phyloP scores from a whole-genome alignment of 2,888 invertebrate species.

The Podotricha telesiphe region DNA sequence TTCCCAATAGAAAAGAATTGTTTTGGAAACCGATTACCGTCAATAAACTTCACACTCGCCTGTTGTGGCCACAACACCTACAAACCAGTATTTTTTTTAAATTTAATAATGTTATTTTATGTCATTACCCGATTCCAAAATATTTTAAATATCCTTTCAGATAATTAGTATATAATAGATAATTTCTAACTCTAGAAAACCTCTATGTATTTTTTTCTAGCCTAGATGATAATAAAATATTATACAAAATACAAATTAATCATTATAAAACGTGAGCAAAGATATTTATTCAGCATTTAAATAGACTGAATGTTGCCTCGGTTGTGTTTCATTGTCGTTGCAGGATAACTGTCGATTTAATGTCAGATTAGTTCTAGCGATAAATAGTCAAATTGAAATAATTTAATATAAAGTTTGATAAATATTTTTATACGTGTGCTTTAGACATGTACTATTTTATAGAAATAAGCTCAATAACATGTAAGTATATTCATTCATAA shows the following conservation, averaged over 20 bases:
- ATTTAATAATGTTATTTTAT: too few species aligned
- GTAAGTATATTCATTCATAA: too few species aligned
- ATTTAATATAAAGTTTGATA: constrained; percentile 5
- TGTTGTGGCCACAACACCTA: too few species aligned
- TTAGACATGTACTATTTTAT: background rate
- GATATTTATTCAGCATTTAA: constrained; percentile 26
- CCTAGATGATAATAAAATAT: background rate
- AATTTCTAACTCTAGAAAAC: background rate
- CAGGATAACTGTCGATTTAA: constrained; percentile 26
- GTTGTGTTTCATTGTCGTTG: constrained; percentile 24
- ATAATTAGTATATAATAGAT: too few species aligned
- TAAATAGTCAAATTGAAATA: background rate
- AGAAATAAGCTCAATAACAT: too few species aligned
- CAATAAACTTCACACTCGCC: too few species aligned
- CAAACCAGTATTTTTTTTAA: too few species aligned
- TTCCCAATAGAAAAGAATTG: too few species aligned
- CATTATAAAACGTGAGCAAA: background rate
- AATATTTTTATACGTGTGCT: background rate
- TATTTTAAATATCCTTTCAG: too few species aligned
- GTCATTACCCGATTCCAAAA: too few species aligned
- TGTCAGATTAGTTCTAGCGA: constrained; percentile 28
- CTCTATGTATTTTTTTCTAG: background rate
- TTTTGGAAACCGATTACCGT: too few species aligned
- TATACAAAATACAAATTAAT: background rate
- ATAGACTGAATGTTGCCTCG: constrained; percentile 18